Base-by-base conservation (phyloP, 2,797 vertebrate genomes). In the Protosalanx chinensis region DNA sequence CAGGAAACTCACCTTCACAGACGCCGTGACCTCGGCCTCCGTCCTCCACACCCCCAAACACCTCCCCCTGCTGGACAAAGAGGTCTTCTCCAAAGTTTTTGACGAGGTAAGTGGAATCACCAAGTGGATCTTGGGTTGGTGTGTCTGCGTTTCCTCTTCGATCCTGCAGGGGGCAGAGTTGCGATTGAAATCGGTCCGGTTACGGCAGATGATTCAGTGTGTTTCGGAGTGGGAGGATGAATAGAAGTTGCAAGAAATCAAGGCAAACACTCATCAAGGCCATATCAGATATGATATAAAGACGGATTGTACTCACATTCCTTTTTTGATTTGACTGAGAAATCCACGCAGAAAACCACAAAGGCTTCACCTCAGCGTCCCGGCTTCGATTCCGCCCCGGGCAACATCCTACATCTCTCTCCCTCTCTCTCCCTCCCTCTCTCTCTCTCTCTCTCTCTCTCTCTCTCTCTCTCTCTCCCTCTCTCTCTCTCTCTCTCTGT, bases 1-100 rank as follows among this genome's bases (percentile, higher is more conserved):
- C 68, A 91, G 77, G 78, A 81, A 79, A 73, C 92, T 94, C 67
- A 94, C 93, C 66, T 81, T 94, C 76, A 87, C 88, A 85, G 91
- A 94, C 72, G 89, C 86, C 67, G 82, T 94, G 78, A 87, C 87
- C 3, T 73, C 84, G 18, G 79, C 86, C 0, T 68, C 85, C 3
- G 68, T 93, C 57, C 79, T 87, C 63, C 90, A 82, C 63, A 77
- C 20, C 18, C 72, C 88, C 41, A 93, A 88, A 78, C 91, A 91
- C 6, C 56, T 93, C 60, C 88, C 91, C 32, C 49, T 91, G 77
- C 83, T 93, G 74, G 88, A 90, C 81, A 94, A 93, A 73, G 84
- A 91, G n/a, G 85, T 92, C 0, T 57, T 76, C 79, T 93, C 93
- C 53, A 93, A 88, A 82, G 91, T 92, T 65, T 93, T 91, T 77